Evolutionary conservation across 2,888 invertebrate genomes (phyloP).

Genomic region (Drosophila monieri): DNA sequence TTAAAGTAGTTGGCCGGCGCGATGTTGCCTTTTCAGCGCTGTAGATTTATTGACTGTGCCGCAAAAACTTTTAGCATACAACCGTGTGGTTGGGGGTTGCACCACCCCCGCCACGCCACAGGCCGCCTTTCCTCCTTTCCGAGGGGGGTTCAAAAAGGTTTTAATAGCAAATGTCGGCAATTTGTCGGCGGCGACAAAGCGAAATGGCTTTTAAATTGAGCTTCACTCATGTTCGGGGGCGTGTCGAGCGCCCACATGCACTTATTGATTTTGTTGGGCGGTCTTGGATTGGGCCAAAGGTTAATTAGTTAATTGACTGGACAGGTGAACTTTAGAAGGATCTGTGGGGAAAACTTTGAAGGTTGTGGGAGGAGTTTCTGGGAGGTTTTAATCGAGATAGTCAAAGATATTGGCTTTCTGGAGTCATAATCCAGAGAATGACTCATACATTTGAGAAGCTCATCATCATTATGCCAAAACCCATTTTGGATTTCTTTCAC

Average conservation of each 20-base stretch:
- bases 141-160: slow-evolving; percentile 30
- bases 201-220: slow-evolving; percentile 64
- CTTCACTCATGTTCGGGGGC: slow-evolving; percentile 53
- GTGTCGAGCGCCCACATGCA: slow-evolving; percentile 59
- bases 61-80: slow-evolving; percentile 53
- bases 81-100: slow-evolving; percentile 23
- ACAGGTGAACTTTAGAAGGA: slow-evolving; percentile 50
- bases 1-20: slow-evolving; percentile 72
- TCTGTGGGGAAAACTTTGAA: slow-evolving; percentile 8
- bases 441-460: slow-evolving; percentile 5
- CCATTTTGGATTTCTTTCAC: slow-evolving; percentile 7
- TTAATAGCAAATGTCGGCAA: slow-evolving; percentile 47
- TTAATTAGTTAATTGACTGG: slow-evolving; percentile 68
- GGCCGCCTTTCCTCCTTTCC: neutral
- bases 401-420: too few relatives aligned
- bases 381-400: neutral
- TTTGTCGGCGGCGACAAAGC: slow-evolving; percentile 67
- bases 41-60: slow-evolving; percentile 71
- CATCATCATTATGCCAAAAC: slow-evolving; percentile 27
- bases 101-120: slow-evolving; percentile 26
- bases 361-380: neutral
- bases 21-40: slow-evolving; percentile 57
- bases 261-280: slow-evolving; percentile 63
- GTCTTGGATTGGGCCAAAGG: slow-evolving; percentile 46
- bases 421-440: neutral